A percentile compares a stretch with the other conserved stretches of the same genome.
Evolutionary conservation across 2,888 invertebrate genomes (phyloP).

Genomic region (Pseudolycoriella hygida): DNA sequence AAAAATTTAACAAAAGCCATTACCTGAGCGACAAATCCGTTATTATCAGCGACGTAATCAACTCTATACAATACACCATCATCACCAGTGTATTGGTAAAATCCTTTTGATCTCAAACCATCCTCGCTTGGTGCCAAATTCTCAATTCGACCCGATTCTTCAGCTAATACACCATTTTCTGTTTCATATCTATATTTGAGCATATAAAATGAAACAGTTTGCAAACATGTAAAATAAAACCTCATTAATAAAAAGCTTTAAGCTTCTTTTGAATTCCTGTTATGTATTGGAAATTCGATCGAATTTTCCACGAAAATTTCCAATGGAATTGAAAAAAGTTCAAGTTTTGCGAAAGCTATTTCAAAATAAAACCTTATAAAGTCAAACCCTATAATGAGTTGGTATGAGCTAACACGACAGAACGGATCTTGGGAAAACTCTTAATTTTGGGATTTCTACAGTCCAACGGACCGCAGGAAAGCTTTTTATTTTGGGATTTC

Average conservation of each 20-base stretch:
- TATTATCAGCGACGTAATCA: conserved; percentile 37
- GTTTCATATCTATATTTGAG: conserved; percentile 25
- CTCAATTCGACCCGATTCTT: conserved; percentile 38
- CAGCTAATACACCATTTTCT: conserved; percentile 34
- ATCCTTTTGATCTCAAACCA: conserved; percentile 43
- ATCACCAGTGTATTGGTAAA: conserved; percentile 48
- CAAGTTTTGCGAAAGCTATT: too few relatives aligned
- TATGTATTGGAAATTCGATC: too few relatives aligned
- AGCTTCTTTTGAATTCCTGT: neutral
- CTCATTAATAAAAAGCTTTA: neutral
- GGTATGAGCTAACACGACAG: too few relatives aligned
- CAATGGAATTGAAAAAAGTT: too few relatives aligned
- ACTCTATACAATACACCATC: conserved; percentile 34
- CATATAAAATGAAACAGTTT: neutral
- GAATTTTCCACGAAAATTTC: too few relatives aligned
- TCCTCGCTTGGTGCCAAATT: conserved; percentile 33
- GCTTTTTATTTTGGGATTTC: too few relatives aligned
- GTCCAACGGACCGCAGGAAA: too few relatives aligned
- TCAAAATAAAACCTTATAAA: too few relatives aligned
- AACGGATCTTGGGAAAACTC: too few relatives aligned
- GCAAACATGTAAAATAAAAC: neutral
- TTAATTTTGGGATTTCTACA: too few relatives aligned
- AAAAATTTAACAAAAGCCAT: neutral
- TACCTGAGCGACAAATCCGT: conserved; percentile 30
- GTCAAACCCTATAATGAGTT: too few relatives aligned